Evolutionary conservation across 1,140 invertebrate genomes (phyloP), one percentile per base, ranked within the genome.

Genomic region (Brachionus manjavacas): DNA sequence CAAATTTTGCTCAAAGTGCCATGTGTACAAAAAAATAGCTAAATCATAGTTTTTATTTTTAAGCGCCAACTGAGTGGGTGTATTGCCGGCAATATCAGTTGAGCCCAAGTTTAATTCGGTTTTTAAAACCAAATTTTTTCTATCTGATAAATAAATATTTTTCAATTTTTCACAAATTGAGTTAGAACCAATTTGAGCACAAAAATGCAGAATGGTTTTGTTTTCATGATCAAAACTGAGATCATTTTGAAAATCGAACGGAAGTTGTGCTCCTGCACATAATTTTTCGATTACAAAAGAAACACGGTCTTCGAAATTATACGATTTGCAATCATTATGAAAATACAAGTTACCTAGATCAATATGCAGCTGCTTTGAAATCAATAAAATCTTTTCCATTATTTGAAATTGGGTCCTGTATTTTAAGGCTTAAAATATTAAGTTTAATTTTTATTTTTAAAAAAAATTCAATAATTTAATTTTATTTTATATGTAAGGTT

Each of bases 381-480:
- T 72, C 3, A 72, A 41, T 16, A 72, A 7, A 39, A 72, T 7
- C 16, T 72, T 72, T 72, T 72, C 68, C 35, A 72, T n/a, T 4
- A 72, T 72, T 72, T 41, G 39, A 72, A 72, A 72, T 72, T 72
- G 68, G 20, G 31, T 72, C 39, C 43, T 72, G 39, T 72, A 39
- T n/a, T n/a, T 28, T 68, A 16, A 28, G 8, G 11, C 64, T 31
- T 31, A 31, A 68, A 31, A 25, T 66, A n/a, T 52, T 52, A 3
- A 52, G 14, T 52, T 52, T 52, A 14, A 14, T 16, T 52, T 14
- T 52, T 3, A 16, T 49, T 6, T 49, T 49, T 49, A n/a, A 49
- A 14, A 49, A 14, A 4, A 49, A n/a, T 12, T n/a, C 4, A 49
- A 49, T 7, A 55, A 12, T n/a, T 8, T 4, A 12, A 46, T 46